Evolutionary conservation across 2,113 vertebrate species (phyloP).

Genomic region (Nesogale talazaci): DNA sequence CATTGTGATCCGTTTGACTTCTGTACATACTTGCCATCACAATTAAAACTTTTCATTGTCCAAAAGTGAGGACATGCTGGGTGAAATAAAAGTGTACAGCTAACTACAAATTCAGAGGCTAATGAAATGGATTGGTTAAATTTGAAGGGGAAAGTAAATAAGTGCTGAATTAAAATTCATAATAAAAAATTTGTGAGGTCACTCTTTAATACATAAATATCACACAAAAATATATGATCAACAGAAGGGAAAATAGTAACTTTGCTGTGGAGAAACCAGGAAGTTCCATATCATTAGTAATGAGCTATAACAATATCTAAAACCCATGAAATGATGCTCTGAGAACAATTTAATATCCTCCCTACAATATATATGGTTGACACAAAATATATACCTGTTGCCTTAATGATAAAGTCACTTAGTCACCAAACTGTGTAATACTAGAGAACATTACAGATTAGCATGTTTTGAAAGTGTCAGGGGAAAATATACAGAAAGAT

Average conservation of each 20-base stretch:
- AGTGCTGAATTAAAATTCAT: background rate
- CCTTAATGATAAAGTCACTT: background rate
- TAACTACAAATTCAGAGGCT: background rate
- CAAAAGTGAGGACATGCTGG: background rate
- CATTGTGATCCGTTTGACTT: too few species aligned
- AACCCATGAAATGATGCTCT: background rate
- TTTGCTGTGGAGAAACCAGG: background rate
- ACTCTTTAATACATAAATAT: background rate
- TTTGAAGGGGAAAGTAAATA: background rate
- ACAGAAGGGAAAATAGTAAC: background rate
- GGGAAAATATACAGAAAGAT: background rate
- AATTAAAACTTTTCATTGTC: background rate
- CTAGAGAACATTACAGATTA: conserved; percentile 13
- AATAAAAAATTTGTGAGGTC: background rate
- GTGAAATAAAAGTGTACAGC: background rate
- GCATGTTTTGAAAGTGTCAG: background rate
- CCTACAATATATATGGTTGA: background rate
- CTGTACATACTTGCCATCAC: too few species aligned
- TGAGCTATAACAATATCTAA: background rate
- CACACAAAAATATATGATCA: too few species aligned
- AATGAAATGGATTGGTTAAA: background rate
- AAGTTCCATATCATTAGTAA: background rate
- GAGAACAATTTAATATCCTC: background rate
- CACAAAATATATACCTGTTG: background rate
- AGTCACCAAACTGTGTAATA: background rate